These are phyloP conservation scores for Calonectris borealis DNA, from an alignment of 2,113 vertebrate species.

Conservation along the genomic window DNA sequence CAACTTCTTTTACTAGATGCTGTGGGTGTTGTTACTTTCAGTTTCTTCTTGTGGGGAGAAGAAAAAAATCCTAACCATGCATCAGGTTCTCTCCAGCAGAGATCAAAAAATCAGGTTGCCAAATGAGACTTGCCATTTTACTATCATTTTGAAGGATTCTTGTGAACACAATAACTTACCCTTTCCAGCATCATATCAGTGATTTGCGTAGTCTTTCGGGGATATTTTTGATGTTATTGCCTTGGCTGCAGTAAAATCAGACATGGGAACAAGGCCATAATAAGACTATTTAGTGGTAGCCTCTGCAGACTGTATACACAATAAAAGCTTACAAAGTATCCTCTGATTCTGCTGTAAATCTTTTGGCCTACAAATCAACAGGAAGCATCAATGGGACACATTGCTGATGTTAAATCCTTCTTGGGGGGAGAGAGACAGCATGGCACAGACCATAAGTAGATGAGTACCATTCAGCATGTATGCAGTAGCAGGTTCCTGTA, in stretches of 20 bases:
- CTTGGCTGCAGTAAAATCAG: not conserved
- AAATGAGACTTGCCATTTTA: not conserved
- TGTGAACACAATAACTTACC: not conserved
- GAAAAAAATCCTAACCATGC: not conserved
- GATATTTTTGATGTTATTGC: not conserved
- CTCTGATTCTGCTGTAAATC: not conserved
- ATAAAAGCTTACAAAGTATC: not conserved
- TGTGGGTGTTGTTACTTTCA: not conserved
- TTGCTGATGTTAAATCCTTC: not conserved
- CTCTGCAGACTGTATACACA: not conserved
- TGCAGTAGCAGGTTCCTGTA: not conserved
- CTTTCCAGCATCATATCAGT: not conserved
- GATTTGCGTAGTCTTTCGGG: not conserved
- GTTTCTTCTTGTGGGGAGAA: not conserved
- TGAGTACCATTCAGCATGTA: not conserved
- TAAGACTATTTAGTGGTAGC: not conserved
- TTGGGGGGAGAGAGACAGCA: not conserved
- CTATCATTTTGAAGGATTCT: not conserved
- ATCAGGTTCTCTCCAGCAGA: not conserved
- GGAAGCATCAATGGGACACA: not conserved
- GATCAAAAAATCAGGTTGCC: not conserved
- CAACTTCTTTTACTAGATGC: not conserved
- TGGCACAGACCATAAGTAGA: too few species aligned
- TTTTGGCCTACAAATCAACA: not conserved
- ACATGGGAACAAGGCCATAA: not conserved